Percentiles rank a stretch among this genome's conserved stretches.
Evolutionary conservation across 92 coral and sea anemone genomes (phyloP).

Genomic region (Actinernus sp.): DNA sequence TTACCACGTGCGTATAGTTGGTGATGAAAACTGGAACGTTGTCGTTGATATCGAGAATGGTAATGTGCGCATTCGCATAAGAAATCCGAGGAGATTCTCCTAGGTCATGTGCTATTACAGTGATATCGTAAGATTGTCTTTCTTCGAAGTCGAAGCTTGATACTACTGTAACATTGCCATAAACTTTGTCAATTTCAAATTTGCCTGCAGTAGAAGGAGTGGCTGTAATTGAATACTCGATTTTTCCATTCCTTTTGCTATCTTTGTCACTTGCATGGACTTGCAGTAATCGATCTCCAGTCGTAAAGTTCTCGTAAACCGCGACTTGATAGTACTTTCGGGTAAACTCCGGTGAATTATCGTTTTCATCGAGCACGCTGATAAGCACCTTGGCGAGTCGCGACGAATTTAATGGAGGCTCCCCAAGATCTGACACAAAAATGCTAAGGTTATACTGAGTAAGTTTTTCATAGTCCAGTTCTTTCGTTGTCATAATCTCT

Average conservation of each 20-base stretch:
- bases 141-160: conserved; percentile 43
- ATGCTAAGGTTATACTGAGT: conserved; percentile 11
- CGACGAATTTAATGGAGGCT: conserved; percentile 27
- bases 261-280: conserved; percentile 47
- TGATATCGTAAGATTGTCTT: conserved; percentile 40
- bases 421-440: conserved; percentile 35
- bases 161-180: conserved; percentile 31
- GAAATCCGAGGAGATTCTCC: conserved; percentile 32
- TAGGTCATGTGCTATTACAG: conserved; percentile 51
- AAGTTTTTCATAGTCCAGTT: conserved; percentile 30
- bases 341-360: conserved; percentile 38
- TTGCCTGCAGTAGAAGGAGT: not conserved
- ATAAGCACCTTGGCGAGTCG: conserved; percentile 28
- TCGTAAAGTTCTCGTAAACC: conserved; percentile 40
- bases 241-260: conserved; percentile 5
- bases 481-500: conserved; percentile 10
- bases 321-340: conserved; percentile 20
- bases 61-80: conserved; percentile 36
- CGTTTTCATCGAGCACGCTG: conserved; percentile 34
- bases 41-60: conserved; percentile 62
- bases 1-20: not conserved
- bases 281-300: conserved; percentile 26
- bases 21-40: conserved; percentile 43
- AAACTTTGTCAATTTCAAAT: conserved; percentile 28
- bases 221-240: conserved; percentile 22